Base-by-base conservation (phyloP, 2,797 vertebrate species). In the Melanotaenia parkinsoni region DNA sequence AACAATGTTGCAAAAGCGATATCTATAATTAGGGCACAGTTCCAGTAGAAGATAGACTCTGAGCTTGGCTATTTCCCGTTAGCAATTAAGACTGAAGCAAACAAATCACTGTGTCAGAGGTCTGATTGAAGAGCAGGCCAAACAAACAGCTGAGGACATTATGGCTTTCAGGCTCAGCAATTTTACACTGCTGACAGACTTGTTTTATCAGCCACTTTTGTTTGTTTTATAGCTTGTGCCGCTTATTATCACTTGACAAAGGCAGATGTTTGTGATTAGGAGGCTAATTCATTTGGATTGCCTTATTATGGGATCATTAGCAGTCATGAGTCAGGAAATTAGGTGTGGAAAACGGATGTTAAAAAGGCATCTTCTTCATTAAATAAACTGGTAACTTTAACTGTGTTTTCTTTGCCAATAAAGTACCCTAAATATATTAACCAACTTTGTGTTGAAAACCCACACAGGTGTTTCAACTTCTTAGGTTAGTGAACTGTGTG, bases 231-330 rank as follows among this genome's bases (percentile, higher is more conserved):
- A 89, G 88, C 91, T 93, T 88, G 88, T 70, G 88, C 89, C 80
- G 78, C 83, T 88, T 86, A 86, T 90, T 66, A 86, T 91, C 91
- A 91, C 90, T 95, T 91, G 79, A 90, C 91, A 81, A 75, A 79
- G 91, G 93, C 95, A 97, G 95, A 95, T 96, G 95, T 96, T 95
- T 94, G 92, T 89, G 90, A 95, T 96, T 94, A 93, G 91, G 91
- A 90, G 89, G 90, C 87, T 93, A 94, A 95, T 95, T 92, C 93
- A 95, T 95, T 93, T 91, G 87, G 93, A 93, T 92, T 92, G 93
- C 90, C 91, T 88, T 92, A 92, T 91, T 93, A 93, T 91, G 90
- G 91, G 93, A 94, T 95, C 92, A 94, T 92, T 85, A 87, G 85
- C 91, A 90, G 92, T 86, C 85, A 70, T 62, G 84, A 87, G 92